A percentile compares a stretch with the other conserved stretches of the same genome.
Conservation (phyloP, 1,140 invertebrate genomes). For the Lycorma delicatula region DNA sequence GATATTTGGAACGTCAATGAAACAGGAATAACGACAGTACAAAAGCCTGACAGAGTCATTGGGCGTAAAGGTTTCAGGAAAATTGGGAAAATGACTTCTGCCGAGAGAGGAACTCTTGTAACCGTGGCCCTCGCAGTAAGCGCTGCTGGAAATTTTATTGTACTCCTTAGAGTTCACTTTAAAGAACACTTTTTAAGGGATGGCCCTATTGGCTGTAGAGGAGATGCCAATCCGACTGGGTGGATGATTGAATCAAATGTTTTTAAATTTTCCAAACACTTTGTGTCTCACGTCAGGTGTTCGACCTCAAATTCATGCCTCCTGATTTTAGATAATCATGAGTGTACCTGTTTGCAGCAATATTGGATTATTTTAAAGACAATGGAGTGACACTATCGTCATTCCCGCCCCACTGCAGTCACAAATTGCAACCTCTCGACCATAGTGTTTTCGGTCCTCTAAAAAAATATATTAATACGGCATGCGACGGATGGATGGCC, state of each 20-base stretch:
- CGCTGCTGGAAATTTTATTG: slow-evolving; percentile 37
- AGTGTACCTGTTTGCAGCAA: slow-evolving; percentile 18
- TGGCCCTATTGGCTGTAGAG: slow-evolving; percentile 34
- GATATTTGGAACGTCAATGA: slow-evolving; percentile 43
- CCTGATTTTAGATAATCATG: slow-evolving; percentile 22
- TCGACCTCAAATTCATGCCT: slow-evolving; percentile 32
- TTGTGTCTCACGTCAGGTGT: slow-evolving; percentile 1
- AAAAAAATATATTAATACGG: not conserved
- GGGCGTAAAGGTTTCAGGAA: slow-evolving; percentile 36
- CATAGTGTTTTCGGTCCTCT: slow-evolving; percentile 30
- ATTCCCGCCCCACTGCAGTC: slow-evolving; percentile 29
- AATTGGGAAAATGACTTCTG: slow-evolving; percentile 38
- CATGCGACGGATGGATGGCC: no score
- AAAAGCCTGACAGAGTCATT: slow-evolving; percentile 39
- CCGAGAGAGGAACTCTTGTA: slow-evolving; percentile 39
- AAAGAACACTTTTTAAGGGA: slow-evolving; percentile 36
- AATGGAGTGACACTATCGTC: slow-evolving; percentile 27
- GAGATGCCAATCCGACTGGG: slow-evolving; percentile 31
- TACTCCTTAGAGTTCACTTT: slow-evolving; percentile 36
- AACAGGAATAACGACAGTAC: slow-evolving; percentile 41
- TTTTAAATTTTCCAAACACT: slow-evolving; percentile 14
- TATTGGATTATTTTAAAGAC: slow-evolving; percentile 19
- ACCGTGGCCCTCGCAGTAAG: slow-evolving; percentile 36
- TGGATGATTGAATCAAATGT: slow-evolving; percentile 38
- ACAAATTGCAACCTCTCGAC: slow-evolving; percentile 30